Conservation (phyloP, 2,888 invertebrate species). For the Biston betularia region DNA sequence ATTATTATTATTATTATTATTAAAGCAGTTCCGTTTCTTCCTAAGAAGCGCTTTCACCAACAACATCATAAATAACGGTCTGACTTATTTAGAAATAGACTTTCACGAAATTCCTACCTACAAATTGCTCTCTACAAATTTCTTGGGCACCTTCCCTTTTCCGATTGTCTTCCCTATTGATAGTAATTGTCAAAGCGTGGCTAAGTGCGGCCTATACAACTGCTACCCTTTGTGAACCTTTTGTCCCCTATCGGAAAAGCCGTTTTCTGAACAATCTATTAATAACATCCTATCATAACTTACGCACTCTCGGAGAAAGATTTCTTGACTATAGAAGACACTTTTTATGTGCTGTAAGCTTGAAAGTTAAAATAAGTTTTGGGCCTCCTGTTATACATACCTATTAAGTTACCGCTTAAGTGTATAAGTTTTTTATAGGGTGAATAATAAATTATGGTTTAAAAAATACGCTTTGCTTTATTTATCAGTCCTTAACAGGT, state of each 20-base stretch:
- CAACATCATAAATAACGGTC: slow-evolving; percentile 13
- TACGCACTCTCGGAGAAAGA: slow-evolving; percentile 27
- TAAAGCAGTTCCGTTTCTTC: neutral
- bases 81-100: slow-evolving; percentile 9
- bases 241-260: slow-evolving; percentile 39
- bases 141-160: slow-evolving; percentile 25
- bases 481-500: too few species aligned
- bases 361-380: neutral
- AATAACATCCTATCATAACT: slow-evolving; percentile 44
- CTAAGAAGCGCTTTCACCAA: slow-evolving; percentile 1
- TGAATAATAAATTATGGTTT: too few species aligned
- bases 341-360: slow-evolving; percentile 12
- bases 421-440: neutral
- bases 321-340: slow-evolving; percentile 17
- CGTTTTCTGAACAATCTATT: slow-evolving; percentile 39
- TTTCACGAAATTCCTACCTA: slow-evolving; percentile 7
- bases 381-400: neutral
- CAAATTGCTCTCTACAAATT: slow-evolving; percentile 4
- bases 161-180: slow-evolving; percentile 30
- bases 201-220: slow-evolving; percentile 39
- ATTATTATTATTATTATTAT: too few species aligned
- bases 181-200: slow-evolving; percentile 40
- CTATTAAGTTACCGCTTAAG: too few species aligned
- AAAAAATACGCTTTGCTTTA: too few species aligned
- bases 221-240: slow-evolving; percentile 34